Conservation (phyloP, 2,888 invertebrate genomes). For the Monopis laevigella region DNA sequence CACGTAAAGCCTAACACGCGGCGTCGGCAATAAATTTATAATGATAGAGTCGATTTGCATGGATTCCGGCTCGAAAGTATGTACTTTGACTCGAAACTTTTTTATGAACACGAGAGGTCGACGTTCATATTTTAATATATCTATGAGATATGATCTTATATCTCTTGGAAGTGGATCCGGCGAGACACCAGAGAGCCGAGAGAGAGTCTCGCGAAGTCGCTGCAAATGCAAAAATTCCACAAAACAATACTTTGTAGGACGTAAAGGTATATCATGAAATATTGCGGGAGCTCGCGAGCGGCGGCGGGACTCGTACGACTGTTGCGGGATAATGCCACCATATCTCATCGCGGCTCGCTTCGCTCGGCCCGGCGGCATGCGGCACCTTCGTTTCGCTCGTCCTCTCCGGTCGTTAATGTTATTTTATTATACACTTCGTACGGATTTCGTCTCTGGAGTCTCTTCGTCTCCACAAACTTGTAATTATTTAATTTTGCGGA, state of each 20-base stretch:
- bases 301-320: not conserved
- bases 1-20: constrained; percentile 10
- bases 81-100: constrained; percentile 21
- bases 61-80: constrained; percentile 18
- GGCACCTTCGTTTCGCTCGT: not conserved
- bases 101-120: constrained; percentile 20
- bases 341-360: constrained; percentile 6
- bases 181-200: constrained; percentile 1
- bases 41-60: constrained; percentile 24
- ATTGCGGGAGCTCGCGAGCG: constrained; percentile 1
- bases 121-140: constrained; percentile 12
- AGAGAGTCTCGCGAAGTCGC: constrained; percentile 12
- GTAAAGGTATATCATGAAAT: constrained; percentile 1
- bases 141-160: constrained; percentile 15
- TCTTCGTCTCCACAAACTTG: constrained; percentile 3
- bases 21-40: constrained; percentile 24
- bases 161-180: constrained; percentile 1
- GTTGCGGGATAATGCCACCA: constrained; percentile 11
- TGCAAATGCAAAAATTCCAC: not conserved
- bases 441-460: too few relatives aligned
- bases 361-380: not conserved
- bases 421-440: too few relatives aligned
- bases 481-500: constrained; percentile 1
- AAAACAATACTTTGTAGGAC: constrained; percentile 7
- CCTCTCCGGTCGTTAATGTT: too few relatives aligned